A percentile compares a stretch with the other conserved stretches of the same genome.
Evolutionary conservation across 2,113 vertebrate genomes (phyloP).

Genomic region (Argyrosomus japonicus): DNA sequence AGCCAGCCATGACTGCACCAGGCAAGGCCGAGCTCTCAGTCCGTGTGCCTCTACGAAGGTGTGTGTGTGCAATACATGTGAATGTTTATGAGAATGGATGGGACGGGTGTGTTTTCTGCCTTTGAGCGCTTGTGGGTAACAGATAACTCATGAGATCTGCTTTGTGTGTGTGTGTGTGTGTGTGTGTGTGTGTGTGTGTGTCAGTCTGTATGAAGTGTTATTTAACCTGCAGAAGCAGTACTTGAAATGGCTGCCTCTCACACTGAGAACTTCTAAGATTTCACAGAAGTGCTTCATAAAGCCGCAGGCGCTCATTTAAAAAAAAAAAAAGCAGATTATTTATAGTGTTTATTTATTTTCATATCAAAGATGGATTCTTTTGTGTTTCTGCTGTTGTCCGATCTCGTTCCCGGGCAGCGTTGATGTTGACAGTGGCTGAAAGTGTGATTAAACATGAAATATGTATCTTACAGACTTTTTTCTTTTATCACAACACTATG

Average conservation of each 20-base stretch:
- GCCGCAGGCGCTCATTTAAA: neutral
- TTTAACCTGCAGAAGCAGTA: conserved; percentile 14
- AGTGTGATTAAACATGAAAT: conserved; percentile 15
- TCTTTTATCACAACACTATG: neutral
- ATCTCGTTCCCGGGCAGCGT: neutral
- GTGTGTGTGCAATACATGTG: conserved; percentile 27
- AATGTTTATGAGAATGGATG: conserved; percentile 70
- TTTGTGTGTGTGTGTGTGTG: neutral
- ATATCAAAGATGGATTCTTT: neutral
- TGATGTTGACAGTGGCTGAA: neutral
- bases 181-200: conserved; percentile 19
- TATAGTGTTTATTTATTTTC: conserved; percentile 12
- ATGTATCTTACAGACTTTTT: neutral
- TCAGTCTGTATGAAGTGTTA: conserved; percentile 8
- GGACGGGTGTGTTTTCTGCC: conserved; percentile 33
- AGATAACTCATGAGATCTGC: conserved; percentile 37
- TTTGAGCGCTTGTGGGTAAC: conserved; percentile 10
- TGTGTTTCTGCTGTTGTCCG: neutral
- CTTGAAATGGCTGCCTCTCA: neutral
- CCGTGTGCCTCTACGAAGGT: conserved; percentile 17
- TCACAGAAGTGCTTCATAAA: conserved; percentile 1
- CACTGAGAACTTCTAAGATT: neutral
- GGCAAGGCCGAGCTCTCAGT: conserved; percentile 65
- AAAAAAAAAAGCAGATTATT: conserved; percentile 23
- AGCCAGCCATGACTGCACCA: conserved; percentile 68